These are phyloP conservation scores for Latheticus oryzae DNA, from an alignment of 2,888 invertebrate genomes.

Conservation along the genomic window DNA sequence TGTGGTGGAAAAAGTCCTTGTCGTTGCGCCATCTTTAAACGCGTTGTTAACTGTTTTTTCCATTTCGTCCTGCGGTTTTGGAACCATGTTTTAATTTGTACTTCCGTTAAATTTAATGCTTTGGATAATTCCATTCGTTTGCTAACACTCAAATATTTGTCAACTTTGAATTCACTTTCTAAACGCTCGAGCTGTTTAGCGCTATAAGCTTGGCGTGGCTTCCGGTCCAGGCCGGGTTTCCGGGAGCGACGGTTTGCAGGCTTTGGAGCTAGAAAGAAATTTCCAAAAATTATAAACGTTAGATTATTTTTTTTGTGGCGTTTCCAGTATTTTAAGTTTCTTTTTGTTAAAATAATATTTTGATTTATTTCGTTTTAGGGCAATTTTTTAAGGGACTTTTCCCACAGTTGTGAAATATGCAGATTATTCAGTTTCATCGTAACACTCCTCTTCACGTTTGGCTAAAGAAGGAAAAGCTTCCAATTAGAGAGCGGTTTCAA, in stretches of 20 bases:
- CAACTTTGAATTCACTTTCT: conserved; percentile 94
- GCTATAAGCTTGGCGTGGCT: conserved; percentile 96
- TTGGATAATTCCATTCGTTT: conserved; percentile 95
- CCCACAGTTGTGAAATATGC: too few species aligned
- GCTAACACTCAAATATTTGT: conserved; percentile 96
- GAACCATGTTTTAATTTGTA: conserved; percentile 98
- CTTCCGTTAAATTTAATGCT: conserved; percentile 88
- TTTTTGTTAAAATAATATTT: too few species aligned
- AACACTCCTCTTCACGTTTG: too few species aligned
- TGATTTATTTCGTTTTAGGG: too few species aligned
- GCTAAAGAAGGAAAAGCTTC: conserved; percentile 7
- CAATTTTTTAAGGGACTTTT: too few species aligned
- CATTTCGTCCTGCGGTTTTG: conserved; percentile 96
- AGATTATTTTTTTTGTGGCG: too few species aligned
- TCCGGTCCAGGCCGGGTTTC: conserved; percentile 90
- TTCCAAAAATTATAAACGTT: not conserved
- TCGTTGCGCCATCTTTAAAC: conserved; percentile 88
- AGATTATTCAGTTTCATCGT: too few species aligned
- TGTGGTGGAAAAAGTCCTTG: conserved; percentile 82
- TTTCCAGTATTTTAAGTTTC: too few species aligned
- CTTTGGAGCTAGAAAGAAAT: conserved; percentile 75
- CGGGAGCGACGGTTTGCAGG: conserved; percentile 82
- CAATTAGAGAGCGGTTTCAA: conserved; percentile 34
- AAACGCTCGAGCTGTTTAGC: conserved; percentile 91
- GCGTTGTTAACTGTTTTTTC: conserved; percentile 95